Conservation (phyloP, 2,797 vertebrate genomes). For the Bradypodion pumilum region DNA sequence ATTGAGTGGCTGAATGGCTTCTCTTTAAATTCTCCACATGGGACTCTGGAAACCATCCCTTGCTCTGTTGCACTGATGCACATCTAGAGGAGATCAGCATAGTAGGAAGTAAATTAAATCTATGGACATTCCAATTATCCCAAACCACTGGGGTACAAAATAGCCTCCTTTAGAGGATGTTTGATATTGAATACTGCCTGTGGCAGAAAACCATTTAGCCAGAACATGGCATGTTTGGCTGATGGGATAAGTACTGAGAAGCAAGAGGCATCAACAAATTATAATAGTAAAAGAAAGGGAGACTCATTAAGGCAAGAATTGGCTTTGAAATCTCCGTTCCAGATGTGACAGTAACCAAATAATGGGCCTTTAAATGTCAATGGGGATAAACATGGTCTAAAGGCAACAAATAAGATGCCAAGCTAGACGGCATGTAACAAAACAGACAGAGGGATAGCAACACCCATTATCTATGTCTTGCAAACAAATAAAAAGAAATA, state of each 20-base stretch:
- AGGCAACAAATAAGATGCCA: conserved; percentile 41
- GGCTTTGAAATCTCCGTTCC: conserved; percentile 35
- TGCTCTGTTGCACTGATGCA: background rate
- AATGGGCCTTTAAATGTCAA: conserved; percentile 53
- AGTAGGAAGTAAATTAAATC: background rate
- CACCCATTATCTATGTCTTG: conserved; percentile 48
- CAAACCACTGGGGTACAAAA: accelerated
- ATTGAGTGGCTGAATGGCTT: background rate
- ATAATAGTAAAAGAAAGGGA: conserved; percentile 38
- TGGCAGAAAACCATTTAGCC: conserved; percentile 45
- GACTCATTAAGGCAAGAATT: conserved; percentile 57
- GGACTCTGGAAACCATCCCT: background rate
- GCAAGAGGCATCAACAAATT: conserved; percentile 43
- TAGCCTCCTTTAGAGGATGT: background rate
- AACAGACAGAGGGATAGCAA: conserved; percentile 43
- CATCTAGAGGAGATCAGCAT: background rate
- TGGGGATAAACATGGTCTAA: conserved; percentile 48
- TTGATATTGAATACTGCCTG: conserved; percentile 4
- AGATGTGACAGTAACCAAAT: conserved; percentile 52
- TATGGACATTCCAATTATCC: conserved; percentile 10
- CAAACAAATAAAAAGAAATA: background rate
- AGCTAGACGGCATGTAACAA: background rate
- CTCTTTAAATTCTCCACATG: background rate
- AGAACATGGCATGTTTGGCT: background rate
- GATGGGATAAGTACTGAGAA: background rate